Evolutionary conservation across 2,888 invertebrate species (phyloP), one percentile per base, ranked within the genome.

Genomic region (Pristionchus japonicus): DNA sequence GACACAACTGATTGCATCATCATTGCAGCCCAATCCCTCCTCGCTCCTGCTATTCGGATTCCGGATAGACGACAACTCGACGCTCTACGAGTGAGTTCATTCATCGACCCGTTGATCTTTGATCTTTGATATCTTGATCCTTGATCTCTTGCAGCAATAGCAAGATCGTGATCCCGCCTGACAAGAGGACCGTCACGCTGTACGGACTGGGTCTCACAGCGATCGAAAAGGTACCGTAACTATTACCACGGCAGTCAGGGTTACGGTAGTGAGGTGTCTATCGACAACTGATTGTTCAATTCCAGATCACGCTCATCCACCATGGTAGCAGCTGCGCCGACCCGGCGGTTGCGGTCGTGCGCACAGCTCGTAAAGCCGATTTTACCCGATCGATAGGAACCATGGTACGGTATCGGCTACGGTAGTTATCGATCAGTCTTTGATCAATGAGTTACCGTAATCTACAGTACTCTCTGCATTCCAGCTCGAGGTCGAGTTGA

Each of bases 161-260:
- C 20, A 27, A 27, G 15, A 77, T 77, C 77, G 77, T 47, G 40
- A 77, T 77, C n/a, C 77, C 77, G 43, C 77, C 77, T 27, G 77
- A 77, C 77, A 77, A 77, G 43, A n/a, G 20, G 70, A 31, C 2
- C 70, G 20, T 70, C 37, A 70, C 70, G 15, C 11, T 70, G 20
- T 70, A 70, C 37, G 70, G 70, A 7, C 37, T 70, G 70, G 1
- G 37, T 37, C 70, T 70, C 37, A 70, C 20, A 37, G 37, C 43
- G 13, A 67, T 67, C 23, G 7, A 9, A 9, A n/a, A 57, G 57
- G 57, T 49, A 49, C 49, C 1, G 49, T 52, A n/a, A n/a, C n/a
- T n/a, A n/a, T n/a, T n/a, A n/a, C n/a, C n/a, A n/a, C n/a, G n/a
- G 11, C 43, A 0, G 57, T 6, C 23, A n/a, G 57, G 57, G 20